A percentile compares a stretch with the other conserved stretches of the same genome.
Conservation (phyloP, 2,888 invertebrate species). For the Marasmarcha lunaedactyla region DNA sequence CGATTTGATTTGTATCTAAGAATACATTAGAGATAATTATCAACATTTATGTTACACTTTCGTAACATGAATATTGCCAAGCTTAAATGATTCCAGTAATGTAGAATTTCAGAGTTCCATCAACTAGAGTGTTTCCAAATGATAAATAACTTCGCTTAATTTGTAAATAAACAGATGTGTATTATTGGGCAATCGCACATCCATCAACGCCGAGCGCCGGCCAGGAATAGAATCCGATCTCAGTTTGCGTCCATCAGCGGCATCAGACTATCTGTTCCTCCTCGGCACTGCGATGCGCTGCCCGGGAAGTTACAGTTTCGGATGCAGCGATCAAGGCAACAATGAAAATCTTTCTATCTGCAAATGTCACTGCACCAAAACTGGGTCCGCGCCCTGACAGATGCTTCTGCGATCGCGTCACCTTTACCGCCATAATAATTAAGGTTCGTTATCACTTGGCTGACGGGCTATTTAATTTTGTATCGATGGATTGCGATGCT, state of each 20-base stretch:
- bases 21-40: too few species aligned
- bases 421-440: slow-evolving; percentile 11
- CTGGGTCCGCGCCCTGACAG: slow-evolving; percentile 41
- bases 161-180: too few species aligned
- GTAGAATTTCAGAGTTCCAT: too few species aligned
- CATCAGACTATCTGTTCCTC: background rate
- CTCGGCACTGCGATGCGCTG: slow-evolving; percentile 3
- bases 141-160: too few species aligned
- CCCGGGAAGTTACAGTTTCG: background rate
- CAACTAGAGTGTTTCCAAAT: too few species aligned
- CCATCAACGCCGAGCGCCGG: background rate
- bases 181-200: too few species aligned
- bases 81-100: too few species aligned
- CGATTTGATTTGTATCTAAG: too few species aligned
- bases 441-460: slow-evolving; percentile 31
- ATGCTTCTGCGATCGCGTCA: slow-evolving; percentile 8
- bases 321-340: slow-evolving; percentile 7
- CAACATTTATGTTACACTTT: too few species aligned
- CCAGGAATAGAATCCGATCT: background rate
- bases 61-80: too few species aligned
- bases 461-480: slow-evolving; percentile 23
- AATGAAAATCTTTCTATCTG: slow-evolving; percentile 35
- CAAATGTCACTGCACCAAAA: slow-evolving; percentile 48
- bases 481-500: background rate
- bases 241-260: slow-evolving; percentile 1